Percentiles rank a stretch among this genome's conserved stretches.
Conservation (phyloP, 2,797 vertebrate genomes). For the Triplophysa bombifrons region DNA sequence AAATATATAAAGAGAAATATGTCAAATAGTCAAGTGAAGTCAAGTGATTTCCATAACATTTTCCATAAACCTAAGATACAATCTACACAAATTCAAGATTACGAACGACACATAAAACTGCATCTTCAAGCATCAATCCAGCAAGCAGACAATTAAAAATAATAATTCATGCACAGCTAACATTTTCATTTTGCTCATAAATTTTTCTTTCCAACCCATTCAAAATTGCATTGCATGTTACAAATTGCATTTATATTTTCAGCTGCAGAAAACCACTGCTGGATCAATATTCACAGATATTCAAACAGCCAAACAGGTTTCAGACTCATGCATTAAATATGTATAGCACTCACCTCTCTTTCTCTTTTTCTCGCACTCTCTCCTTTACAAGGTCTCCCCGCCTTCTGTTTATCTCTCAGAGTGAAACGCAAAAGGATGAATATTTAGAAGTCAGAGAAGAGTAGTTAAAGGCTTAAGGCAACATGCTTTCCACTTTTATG, state of each 20-base stretch:
- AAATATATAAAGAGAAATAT: no score
- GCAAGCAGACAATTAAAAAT: neutral
- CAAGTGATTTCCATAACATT: neutral
- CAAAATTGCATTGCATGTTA: neutral
- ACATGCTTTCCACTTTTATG: slow-evolving; percentile 93
- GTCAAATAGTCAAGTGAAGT: no score
- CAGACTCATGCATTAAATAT: neutral
- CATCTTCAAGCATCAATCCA: neutral
- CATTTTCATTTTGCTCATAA: neutral
- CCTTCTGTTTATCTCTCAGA: slow-evolving; percentile 19
- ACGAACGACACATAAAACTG: neutral
- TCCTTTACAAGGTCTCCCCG: neutral
- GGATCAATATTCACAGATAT: neutral
- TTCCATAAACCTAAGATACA: neutral
- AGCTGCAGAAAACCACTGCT: neutral
- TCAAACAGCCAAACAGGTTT: neutral
- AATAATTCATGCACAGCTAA: neutral
- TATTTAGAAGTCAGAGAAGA: slow-evolving; percentile 40
- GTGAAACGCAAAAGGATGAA: slow-evolving; percentile 38
- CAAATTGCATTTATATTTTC: neutral
- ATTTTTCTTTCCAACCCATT: neutral
- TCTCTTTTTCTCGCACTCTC: slow-evolving; percentile 10
- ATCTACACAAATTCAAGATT: neutral
- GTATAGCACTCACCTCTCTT: slow-evolving; percentile 44
- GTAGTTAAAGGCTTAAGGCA: slow-evolving; percentile 70